Base-by-base conservation (phyloP, 2,888 invertebrate genomes). In the Baronia brevicornis region DNA sequence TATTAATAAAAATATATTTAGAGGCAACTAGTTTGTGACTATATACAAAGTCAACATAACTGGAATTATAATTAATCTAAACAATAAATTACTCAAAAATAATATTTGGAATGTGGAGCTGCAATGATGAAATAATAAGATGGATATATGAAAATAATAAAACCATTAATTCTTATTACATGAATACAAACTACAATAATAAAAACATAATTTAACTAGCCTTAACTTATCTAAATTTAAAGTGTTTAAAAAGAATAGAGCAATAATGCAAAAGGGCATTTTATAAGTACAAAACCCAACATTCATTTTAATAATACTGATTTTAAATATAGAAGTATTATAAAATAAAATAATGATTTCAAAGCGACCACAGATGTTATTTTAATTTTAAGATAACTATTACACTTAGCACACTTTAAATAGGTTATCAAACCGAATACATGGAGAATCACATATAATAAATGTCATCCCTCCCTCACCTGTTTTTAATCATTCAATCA, bases 231-330 rank as follows among this genome's bases (percentile, higher is more conserved):
- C n/a, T n/a, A n/a, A n/a, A n/a, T n/a, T n/a, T n/a, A n/a, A n/a
- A n/a, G n/a, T n/a, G 12, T 6, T 14, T 18, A 31, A 31, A 22
- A 10, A 26, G 20, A 26, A 22, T 31, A 4, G 27, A 7, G 7
- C 21, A n/a, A 24, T 8, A 25, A 30, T 39, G 22, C 28, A 32
- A 26, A 32, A 38, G 14, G 19, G 19, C 27, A 26, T 35, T 28
- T 18, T 27, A 38, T 40, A 44, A 43, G 45, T 47, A 48, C 43
- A 36, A 11, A 24, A 28, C 39, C 21, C 33, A 38, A 41, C n/a
- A 35, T 24, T 26, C 30, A 20, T 31, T 38, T 36, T 33, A 31
- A 44, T 58, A 60, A 60, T 58, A 60, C 59, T 60, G 58, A 54
- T 49, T 48, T 28, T 28, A 31, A 43, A 42, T 39, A 26, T 14